These are phyloP conservation scores for Antheraea yamamai DNA, from an alignment of 2,888 invertebrate species.

Conservation along the genomic window DNA sequence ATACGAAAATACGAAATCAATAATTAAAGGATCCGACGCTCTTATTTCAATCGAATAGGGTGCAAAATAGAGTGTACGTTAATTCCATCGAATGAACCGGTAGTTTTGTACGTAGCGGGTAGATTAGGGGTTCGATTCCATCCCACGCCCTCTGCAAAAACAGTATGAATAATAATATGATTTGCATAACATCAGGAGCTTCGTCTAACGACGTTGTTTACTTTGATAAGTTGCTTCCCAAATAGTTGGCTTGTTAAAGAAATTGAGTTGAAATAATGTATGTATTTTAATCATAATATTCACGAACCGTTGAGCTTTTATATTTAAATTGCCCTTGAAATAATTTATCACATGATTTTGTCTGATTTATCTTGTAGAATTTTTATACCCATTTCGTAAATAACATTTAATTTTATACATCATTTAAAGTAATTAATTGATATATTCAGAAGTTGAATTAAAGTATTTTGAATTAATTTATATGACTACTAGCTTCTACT, in stretches of 20 bases:
- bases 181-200: conserved; percentile 76
- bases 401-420: background rate
- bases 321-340: background rate
- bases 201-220: conserved; percentile 69
- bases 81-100: conserved; percentile 32
- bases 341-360: background rate
- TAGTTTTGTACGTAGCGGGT: conserved; percentile 52
- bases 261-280: conserved; percentile 27
- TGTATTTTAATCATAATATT: conserved; percentile 28
- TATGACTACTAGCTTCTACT: too few species aligned
- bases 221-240: conserved; percentile 63
- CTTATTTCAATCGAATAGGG: conserved; percentile 31
- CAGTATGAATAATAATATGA: conserved; percentile 80
- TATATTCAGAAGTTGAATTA: too few species aligned
- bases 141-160: conserved; percentile 74
- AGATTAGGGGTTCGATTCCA: conserved; percentile 72
- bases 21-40: conserved; percentile 21
- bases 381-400: background rate
- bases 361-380: background rate
- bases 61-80: conserved; percentile 33
- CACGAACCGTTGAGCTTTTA: conserved; percentile 16
- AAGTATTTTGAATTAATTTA: too few species aligned
- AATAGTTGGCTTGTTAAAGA: conserved; percentile 52
- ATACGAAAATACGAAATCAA: conserved; percentile 26
- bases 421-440: too few species aligned